Evolutionary conservation across 2,113 vertebrate species (phyloP).

Genomic region (Calidris pugnax): DNA sequence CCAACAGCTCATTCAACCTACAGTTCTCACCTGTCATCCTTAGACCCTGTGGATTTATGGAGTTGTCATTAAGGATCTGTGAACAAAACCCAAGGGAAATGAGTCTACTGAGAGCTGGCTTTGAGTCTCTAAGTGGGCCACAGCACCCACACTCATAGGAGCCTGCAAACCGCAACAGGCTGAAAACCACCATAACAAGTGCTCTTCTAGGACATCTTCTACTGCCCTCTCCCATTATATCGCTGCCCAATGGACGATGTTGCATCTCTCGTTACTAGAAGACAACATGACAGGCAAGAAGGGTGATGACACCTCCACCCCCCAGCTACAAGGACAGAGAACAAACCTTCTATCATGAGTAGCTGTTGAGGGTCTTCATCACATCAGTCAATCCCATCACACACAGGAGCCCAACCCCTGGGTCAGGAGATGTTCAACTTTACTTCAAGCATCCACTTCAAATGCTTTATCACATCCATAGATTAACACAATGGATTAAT

Average conservation of each 20-base stretch:
- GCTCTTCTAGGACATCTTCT: neutral
- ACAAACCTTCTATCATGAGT: neutral
- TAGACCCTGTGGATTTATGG: neutral
- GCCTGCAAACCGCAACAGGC: neutral
- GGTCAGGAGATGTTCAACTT: neutral
- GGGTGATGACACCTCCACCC: neutral
- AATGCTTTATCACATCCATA: neutral
- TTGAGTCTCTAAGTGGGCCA: neutral
- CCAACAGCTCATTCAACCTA: neutral
- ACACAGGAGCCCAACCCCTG: neutral
- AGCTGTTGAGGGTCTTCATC: neutral
- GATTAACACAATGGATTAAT: neutral
- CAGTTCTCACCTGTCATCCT: neutral
- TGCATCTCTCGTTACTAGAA: neutral
- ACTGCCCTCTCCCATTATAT: neutral
- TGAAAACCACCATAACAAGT: neutral
- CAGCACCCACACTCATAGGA: neutral
- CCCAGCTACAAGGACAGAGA: neutral
- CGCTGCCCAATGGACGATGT: accelerated
- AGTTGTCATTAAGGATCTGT: neutral
- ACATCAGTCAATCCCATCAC: neutral
- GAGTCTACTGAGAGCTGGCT: neutral
- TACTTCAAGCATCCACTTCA: neutral
- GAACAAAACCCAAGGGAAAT: neutral
- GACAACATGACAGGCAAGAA: neutral